Evolutionary conservation across 2,888 invertebrate species (phyloP), one percentile per base, ranked within the genome.

Genomic region (Platycnemis pennipes): DNA sequence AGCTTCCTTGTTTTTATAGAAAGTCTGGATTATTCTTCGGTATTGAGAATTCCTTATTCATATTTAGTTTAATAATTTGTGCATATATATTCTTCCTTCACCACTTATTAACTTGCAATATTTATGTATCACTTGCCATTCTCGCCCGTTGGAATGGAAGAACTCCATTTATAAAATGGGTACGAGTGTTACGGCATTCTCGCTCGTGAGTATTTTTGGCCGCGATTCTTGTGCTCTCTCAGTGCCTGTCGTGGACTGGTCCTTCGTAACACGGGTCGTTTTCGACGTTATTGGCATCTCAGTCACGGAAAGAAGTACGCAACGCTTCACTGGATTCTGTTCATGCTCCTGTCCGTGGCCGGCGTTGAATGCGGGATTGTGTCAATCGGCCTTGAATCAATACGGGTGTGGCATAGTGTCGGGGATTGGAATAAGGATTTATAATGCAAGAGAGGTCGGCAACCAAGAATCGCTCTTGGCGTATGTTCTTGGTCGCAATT

Each of bases 231-330:
- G 7, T 69, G 69, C 31, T 22, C 69, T 13, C 31, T 77, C 77
- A 13, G 31, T 37, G 77, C 77, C 11, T 11, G 37, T 77, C 77
- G 77, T 37, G 7, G 31, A 69, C 31, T 69, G 31, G 22, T 77
- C 11, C 37, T 77, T 13, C 77, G 31, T 37, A 77, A 77, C 77
- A 31, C 11, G 37, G 31, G 11, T 16, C 69, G 5, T 7, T 77
- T n/a, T 16, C 77, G 37, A 37, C 13, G 37, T 4, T 4, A 77
- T 77, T 16, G 37, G 37, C 8, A 77, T 37, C 37, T 77, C 13
- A 77, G 77, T 77, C 77, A 77, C 77, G 77, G 13, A 77, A 77
- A 77, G 37, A 77, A 77, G 77, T 31, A 77, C 77, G 77, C 77
- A 77, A 77, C 77, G 11, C 77, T 37, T 37, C n/a, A 77, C 77